Evolutionary conservation across 2,113 vertebrate species (phyloP), one percentile per base, ranked within the genome.

Genomic region (Zingel zingel): DNA sequence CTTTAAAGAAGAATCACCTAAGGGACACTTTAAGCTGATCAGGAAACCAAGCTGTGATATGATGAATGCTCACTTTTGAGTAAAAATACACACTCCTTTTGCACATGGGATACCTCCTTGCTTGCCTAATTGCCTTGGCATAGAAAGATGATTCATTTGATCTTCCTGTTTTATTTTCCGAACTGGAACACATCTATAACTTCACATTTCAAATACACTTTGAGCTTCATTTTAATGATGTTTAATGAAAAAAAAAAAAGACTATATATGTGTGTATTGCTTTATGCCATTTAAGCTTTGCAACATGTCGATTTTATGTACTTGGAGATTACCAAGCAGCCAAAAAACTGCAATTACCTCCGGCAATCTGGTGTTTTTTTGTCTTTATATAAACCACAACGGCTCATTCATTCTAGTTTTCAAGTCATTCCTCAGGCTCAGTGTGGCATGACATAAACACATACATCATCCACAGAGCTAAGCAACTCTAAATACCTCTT

Each of bases 1-100:
- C 79, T 90, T 87, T 88, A 85, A 93, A 88, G 88, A 92, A 83
- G 79, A 88, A 77, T 87, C 85, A 91, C 89, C 88, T 88, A 10
- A 77, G 87, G 83, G 85, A 90, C 86, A 81, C 77, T 86, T 89
- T 86, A 86, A 83, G 82, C 86, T 86, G 88, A 88, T 94, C 81
- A 74, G 81, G 82, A 89, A 87, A 84, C 79, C 85, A 89, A 62
- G 80, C 89, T 86, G 89, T 74, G 81, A 87, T 83, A 87, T 92
- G 83, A 92, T 92, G 70, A 85, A 93, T 88, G 64, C 67, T 83
- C 51, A 61, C 57, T 88, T 85, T 82, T 81, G 59, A 86, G 84
- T 84, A 76, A 87, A 93, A 90, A 84, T 76, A 88, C 74, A 94
- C 84, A 81, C 74, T 80, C 63, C 63, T 77, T 76, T 84, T 83